Evolutionary conservation across 2,797 vertebrate genomes (phyloP).

Genomic region (Anguilla marmorata): DNA sequence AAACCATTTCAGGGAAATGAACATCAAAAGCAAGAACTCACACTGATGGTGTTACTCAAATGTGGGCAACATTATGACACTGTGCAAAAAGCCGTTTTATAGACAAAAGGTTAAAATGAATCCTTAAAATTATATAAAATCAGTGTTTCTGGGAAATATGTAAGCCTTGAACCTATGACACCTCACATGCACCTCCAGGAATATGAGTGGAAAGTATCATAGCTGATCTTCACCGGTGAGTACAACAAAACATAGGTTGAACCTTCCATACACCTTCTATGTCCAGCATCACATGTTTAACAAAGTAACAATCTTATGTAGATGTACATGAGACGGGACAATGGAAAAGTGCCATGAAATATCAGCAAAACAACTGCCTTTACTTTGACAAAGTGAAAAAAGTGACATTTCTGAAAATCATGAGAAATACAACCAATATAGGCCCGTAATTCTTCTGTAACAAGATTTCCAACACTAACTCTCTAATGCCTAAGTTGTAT

Average conservation of each 20-base stretch:
- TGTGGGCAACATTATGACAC: constrained; percentile 26
- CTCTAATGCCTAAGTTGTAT: background rate
- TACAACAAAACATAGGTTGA: background rate
- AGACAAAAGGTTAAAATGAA: constrained; percentile 21
- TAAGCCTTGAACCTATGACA: constrained; percentile 6
- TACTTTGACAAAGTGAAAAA: background rate
- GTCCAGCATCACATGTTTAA: background rate
- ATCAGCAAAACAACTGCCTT: constrained; percentile 4
- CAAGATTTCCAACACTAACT: constrained; percentile 1
- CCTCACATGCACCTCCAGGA: background rate
- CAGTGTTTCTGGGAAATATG: constrained; percentile 28
- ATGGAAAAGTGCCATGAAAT: background rate
- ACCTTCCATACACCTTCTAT: background rate
- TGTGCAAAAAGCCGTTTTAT: constrained; percentile 13
- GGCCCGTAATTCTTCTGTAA: background rate
- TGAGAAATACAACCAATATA: background rate
- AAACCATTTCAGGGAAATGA: constrained; percentile 10
- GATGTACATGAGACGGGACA: background rate
- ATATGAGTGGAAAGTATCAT: constrained; percentile 40
- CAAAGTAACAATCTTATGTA: background rate
- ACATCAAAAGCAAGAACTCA: background rate
- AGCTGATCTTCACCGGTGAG: constrained; percentile 13
- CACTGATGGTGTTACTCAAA: constrained; percentile 16
- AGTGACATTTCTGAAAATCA: background rate
- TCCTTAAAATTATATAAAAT: constrained; percentile 31